Conservation (phyloP, 1,140 invertebrate species). For the Temnothorax nylanderi region DNA sequence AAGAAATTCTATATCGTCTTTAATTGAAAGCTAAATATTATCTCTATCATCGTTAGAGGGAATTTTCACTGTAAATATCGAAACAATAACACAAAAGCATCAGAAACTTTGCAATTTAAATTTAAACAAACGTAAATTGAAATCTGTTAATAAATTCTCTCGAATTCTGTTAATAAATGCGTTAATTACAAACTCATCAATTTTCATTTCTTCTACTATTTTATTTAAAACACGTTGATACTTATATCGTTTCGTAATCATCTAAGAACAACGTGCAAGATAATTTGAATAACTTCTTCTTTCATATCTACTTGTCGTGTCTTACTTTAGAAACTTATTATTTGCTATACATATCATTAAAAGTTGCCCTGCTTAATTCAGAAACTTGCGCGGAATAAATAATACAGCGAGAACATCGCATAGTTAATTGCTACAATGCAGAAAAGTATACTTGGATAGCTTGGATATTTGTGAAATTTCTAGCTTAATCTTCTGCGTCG, state of each 20-base stretch:
- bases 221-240: not conserved
- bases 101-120: not conserved
- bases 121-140: not conserved
- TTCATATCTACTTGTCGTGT: not conserved
- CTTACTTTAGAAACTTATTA: slow-evolving; percentile 15
- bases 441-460: not conserved
- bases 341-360: slow-evolving; percentile 47
- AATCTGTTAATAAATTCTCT: too few species aligned
- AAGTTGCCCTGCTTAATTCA: slow-evolving; percentile 21
- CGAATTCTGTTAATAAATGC: not conserved
- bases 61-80: not conserved
- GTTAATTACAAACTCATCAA: not conserved
- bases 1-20: slow-evolving; percentile 15
- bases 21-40: slow-evolving; percentile 7
- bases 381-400: slow-evolving; percentile 3
- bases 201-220: not conserved
- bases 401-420: not conserved
- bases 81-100: not conserved
- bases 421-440: slow-evolving; percentile 16
- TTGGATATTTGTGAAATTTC: slow-evolving; percentile 7
- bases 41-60: not conserved
- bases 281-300: not conserved
- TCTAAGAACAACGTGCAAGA: not conserved
- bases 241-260: not conserved
- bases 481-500: not conserved